phyloP scores from a whole-genome alignment of 2,888 invertebrate genomes.

The Agriopis leucophaearia region DNA sequence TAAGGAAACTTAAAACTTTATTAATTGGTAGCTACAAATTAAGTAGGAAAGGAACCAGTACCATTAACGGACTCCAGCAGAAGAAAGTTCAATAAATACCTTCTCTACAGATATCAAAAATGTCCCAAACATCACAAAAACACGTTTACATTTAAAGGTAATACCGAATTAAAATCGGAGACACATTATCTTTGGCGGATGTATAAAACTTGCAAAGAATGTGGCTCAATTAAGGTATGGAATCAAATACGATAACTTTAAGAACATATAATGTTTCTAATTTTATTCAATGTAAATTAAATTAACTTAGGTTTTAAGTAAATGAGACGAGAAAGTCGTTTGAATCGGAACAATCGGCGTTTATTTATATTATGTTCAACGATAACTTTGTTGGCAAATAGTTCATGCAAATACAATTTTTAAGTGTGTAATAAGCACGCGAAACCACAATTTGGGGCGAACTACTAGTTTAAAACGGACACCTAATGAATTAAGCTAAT shows the following conservation, averaged over 20 bases:
- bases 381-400: no score
- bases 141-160: slow-evolving; percentile 26
- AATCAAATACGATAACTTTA: slow-evolving; percentile 42
- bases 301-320: no score
- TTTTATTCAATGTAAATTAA: slow-evolving; percentile 34
- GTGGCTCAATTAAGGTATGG: slow-evolving; percentile 51
- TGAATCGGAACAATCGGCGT: background rate
- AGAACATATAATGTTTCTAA: slow-evolving; percentile 29
- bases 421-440: no score
- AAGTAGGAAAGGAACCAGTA: background rate
- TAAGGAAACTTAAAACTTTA: no score
- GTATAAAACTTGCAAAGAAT: slow-evolving; percentile 50
- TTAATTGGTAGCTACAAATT: background rate
- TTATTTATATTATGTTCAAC: no score
- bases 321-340: no score
- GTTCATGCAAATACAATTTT: no score
- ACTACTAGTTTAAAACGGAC: no score
- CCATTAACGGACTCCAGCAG: slow-evolving; percentile 13
- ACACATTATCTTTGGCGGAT: slow-evolving; percentile 37
- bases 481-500: no score
- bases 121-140: slow-evolving; percentile 13
- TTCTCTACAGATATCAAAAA: slow-evolving; percentile 10
- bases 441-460: no score
- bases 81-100: slow-evolving; percentile 25
- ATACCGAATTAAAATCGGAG: slow-evolving; percentile 10